These are phyloP conservation scores for Trachelus tabidus DNA, from an alignment of 2,888 invertebrate genomes.

Conservation along the genomic window DNA sequence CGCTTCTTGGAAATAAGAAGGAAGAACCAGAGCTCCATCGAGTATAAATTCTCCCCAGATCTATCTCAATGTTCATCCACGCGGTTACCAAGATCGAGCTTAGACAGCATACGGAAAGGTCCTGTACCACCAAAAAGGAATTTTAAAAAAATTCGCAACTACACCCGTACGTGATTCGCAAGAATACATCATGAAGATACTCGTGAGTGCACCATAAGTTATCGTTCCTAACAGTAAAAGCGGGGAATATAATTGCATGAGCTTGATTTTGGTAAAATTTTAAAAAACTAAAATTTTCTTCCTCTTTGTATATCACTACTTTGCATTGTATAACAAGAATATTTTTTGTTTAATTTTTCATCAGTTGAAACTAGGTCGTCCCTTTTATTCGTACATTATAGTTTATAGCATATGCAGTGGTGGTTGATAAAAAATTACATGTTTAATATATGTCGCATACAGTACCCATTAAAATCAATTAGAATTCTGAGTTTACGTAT, in stretches of 20 bases:
- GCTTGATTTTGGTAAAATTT: not conserved
- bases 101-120: not conserved
- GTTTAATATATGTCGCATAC: not conserved
- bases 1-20: conserved; percentile 19
- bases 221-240: not conserved
- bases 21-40: conserved; percentile 27
- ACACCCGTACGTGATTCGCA: not conserved
- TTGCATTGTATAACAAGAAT: not conserved
- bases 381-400: not conserved
- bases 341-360: not conserved
- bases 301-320: not conserved
- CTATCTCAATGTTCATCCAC: conserved; percentile 19
- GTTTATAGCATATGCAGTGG: not conserved
- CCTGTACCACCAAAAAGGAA: not conserved
- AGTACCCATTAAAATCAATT: not conserved
- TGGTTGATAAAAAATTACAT: not conserved
- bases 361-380: not conserved
- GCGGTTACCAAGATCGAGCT: not conserved
- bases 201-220: conserved; percentile 43
- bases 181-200: conserved; percentile 44
- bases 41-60: conserved; percentile 41
- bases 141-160: not conserved
- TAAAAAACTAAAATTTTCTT: not conserved
- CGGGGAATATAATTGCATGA: not conserved
- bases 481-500: not conserved